Conservation (phyloP, 2,888 invertebrate genomes). For the Dinocampus coccinellae region DNA sequence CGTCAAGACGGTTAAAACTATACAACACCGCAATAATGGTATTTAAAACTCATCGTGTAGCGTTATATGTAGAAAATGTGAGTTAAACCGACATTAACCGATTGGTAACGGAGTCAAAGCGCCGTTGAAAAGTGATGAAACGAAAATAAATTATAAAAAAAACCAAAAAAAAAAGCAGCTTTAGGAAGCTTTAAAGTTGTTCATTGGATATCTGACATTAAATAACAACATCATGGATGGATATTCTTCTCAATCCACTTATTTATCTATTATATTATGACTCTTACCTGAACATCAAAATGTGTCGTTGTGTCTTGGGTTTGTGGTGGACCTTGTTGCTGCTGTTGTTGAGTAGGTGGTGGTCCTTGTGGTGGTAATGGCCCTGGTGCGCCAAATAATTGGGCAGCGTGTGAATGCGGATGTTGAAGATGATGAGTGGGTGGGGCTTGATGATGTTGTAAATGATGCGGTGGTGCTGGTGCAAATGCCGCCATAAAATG, state of each 20-base stretch:
- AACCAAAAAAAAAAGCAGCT: conserved; percentile 14
- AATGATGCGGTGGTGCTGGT: conserved; percentile 70
- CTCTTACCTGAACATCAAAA: conserved; percentile 66
- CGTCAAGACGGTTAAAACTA: conserved; percentile 30
- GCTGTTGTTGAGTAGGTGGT: conserved; percentile 64
- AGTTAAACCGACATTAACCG: conserved; percentile 19
- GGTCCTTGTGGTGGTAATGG: conserved; percentile 65
- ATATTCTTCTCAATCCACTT: too few species aligned
- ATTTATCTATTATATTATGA: too few species aligned
- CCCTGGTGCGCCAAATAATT: conserved; percentile 69
- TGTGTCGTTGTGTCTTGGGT: conserved; percentile 65
- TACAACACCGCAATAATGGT: conserved; percentile 24
- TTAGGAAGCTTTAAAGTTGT: background rate
- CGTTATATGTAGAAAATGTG: conserved; percentile 34
- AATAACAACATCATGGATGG: background rate
- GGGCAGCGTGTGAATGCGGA: conserved; percentile 70
- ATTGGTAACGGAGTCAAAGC: conserved; percentile 19
- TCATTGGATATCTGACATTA: background rate
- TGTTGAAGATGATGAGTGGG: conserved; percentile 71
- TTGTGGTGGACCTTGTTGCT: conserved; percentile 66
- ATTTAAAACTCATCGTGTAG: conserved; percentile 28
- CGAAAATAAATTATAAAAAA: background rate
- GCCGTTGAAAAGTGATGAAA: conserved; percentile 6
- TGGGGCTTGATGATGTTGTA: conserved; percentile 71
- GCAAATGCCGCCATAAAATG: conserved; percentile 69